Base-by-base conservation (phyloP, 1,140 invertebrate species). In the Pararge aegeria region DNA sequence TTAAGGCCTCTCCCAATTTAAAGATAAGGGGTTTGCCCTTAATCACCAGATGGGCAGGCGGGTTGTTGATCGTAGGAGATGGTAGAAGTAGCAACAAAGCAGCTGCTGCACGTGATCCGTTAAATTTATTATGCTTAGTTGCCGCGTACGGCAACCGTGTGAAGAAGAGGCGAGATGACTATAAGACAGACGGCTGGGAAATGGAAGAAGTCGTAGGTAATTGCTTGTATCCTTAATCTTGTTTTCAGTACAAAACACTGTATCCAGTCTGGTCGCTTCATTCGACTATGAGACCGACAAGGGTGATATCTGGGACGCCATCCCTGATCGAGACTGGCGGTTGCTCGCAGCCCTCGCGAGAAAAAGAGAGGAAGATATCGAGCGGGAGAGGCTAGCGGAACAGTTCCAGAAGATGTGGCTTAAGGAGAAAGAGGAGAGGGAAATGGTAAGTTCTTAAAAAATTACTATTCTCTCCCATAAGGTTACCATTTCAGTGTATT, bases 341-440 rank as follows among this genome's bases (percentile, higher is more conserved):
- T 70, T 87, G 2, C 66, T 89, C 16, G 76, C 74, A 2, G 83
- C 81, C 0, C 64, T 89, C 6, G 83, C 78, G 0, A 63, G 64
- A 6, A 89, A 87, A 55, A 75, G 84, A 68, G 81, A 86, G 9
- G 73, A 85, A n/a, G 57, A 78, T 13, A 42, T 65, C 0, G 80
- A 84, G 34, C 64, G 81, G 20, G 76, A 85, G 34, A 70, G 64
- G 46, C 70, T 87, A 0, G 80, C 83, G 0, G 77, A 81, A 12
- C 65, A 85, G 58, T 86, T 83, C 63, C 66, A 74, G 46, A 80
- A 64, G 54, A 68, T 87, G 73, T 87, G 86, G 86, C 64, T 72
- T 37, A 76, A 78, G 46, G 86, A 87, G 18, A 85, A 86, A 52
- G 69, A 78, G 46, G 71, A 86, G 46, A 71, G 78, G 12, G 63